Conservation (phyloP, 2,888 invertebrate genomes). For the Drosophila prolongata region DNA sequence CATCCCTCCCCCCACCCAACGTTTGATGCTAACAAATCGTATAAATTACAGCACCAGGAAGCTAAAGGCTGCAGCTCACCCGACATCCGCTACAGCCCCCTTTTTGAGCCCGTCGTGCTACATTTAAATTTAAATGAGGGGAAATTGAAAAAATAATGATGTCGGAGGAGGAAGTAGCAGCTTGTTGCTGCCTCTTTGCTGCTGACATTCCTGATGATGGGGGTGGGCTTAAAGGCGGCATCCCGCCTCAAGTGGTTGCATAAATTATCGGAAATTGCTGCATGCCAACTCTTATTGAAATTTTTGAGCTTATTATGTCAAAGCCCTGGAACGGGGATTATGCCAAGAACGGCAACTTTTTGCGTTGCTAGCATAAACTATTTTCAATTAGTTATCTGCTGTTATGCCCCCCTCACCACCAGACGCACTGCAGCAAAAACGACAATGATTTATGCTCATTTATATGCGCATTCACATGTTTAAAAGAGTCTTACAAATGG, state of each 20-base stretch:
- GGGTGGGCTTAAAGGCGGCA: background rate
- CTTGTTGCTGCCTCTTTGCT: conserved; percentile 36
- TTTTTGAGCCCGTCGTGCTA: conserved; percentile 5
- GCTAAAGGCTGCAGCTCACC: conserved; percentile 46
- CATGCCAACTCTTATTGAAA: conserved; percentile 66
- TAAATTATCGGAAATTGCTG: conserved; percentile 65
- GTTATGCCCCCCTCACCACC: background rate
- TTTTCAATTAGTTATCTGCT: conserved; percentile 37
- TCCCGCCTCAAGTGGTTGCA: conserved; percentile 39
- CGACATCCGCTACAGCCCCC: conserved; percentile 15
- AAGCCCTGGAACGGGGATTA: background rate
- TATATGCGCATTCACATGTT: conserved; percentile 24
- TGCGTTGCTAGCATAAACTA: conserved; percentile 27
- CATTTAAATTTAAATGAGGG: conserved; percentile 69
- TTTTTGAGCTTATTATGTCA: conserved; percentile 48
- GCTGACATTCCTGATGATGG: conserved; percentile 41
- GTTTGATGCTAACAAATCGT: conserved; percentile 57
- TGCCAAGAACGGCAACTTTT: conserved; percentile 6
- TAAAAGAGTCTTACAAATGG: conserved; percentile 41
- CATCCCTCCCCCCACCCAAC: conserved; percentile 11
- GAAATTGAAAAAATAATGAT: conserved; percentile 77
- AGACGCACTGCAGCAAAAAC: background rate
- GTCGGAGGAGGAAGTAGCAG: conserved; percentile 37
- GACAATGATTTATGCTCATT: conserved; percentile 42
- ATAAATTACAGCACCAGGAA: conserved; percentile 70